A percentile compares a stretch with the other conserved stretches of the same genome.
Conservation (phyloP, 2,888 invertebrate genomes). For the Spilarctia lutea region DNA sequence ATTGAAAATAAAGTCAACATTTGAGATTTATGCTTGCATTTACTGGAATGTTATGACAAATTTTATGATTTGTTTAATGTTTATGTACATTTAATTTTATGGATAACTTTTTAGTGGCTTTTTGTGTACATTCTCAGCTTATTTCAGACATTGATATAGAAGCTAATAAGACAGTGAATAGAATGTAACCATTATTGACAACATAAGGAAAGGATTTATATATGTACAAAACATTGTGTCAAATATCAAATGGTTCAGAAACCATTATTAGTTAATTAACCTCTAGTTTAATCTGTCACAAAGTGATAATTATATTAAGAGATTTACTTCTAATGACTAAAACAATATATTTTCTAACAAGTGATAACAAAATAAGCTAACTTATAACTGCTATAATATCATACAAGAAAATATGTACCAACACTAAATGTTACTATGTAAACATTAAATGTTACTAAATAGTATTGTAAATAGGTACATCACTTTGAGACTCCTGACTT, state of each 20-base stretch:
- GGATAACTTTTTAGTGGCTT: not conserved
- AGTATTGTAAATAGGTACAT: conserved; percentile 58
- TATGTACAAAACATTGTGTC: not conserved
- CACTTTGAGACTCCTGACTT: conserved; percentile 63
- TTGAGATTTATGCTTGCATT: not conserved
- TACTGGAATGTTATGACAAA: not conserved
- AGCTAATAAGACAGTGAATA: not conserved
- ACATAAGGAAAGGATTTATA: not conserved
- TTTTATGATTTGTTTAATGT: not conserved
- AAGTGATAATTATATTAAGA: not conserved
- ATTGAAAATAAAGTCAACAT: not conserved
- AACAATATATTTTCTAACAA: not conserved
- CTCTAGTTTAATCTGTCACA: not conserved
- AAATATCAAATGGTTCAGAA: not conserved
- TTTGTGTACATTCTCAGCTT: not conserved
- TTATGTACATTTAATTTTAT: not conserved
- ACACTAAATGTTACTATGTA: conserved; percentile 4
- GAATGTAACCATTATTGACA: too few species aligned
- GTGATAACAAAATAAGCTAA: not conserved
- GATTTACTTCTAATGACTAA: not conserved
- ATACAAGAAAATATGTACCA: not conserved
- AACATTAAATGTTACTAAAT: conserved; percentile 15
- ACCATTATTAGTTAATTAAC: not conserved
- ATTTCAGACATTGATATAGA: not conserved
- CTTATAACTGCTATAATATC: not conserved